Conservation (phyloP, 2,888 invertebrate species). For the Gandaritis pyraliata region DNA sequence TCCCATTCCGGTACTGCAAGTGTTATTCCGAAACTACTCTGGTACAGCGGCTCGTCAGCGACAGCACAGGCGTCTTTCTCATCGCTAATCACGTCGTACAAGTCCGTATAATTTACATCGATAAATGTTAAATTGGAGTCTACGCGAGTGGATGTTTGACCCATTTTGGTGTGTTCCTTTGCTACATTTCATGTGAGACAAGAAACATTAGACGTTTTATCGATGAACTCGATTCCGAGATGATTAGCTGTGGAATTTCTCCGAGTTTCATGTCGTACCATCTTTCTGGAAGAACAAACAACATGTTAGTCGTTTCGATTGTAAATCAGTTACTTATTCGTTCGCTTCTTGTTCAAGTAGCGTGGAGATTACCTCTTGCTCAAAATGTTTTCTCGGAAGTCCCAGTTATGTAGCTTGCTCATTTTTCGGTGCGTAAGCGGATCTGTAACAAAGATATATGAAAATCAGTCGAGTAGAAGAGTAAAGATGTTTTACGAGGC, state of each 20-base stretch:
- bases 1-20: constrained; percentile 94
- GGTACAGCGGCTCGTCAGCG: constrained; percentile 80
- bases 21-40: constrained; percentile 88
- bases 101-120: constrained; percentile 61
- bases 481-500: constrained; percentile 42
- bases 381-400: constrained; percentile 60
- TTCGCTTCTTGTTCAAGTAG: constrained; percentile 4
- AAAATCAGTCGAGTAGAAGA: constrained; percentile 45
- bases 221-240: constrained; percentile 50
- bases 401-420: constrained; percentile 67
- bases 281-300: constrained; percentile 70
- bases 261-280: constrained; percentile 57
- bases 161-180: constrained; percentile 61
- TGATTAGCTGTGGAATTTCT: constrained; percentile 50
- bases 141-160: constrained; percentile 68
- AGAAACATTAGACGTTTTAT: constrained; percentile 46
- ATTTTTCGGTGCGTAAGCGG: constrained; percentile 60
- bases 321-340: constrained; percentile 10
- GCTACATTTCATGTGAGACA: constrained; percentile 70
- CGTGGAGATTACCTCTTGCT: constrained; percentile 58
- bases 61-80: constrained; percentile 75
- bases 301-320: constrained; percentile 39
- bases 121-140: constrained; percentile 61
- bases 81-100: constrained; percentile 60
- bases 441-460: constrained; percentile 68